These are phyloP conservation scores for Eupithecia vulgata DNA, from an alignment of 2,888 invertebrate genomes.

Conservation along the genomic window DNA sequence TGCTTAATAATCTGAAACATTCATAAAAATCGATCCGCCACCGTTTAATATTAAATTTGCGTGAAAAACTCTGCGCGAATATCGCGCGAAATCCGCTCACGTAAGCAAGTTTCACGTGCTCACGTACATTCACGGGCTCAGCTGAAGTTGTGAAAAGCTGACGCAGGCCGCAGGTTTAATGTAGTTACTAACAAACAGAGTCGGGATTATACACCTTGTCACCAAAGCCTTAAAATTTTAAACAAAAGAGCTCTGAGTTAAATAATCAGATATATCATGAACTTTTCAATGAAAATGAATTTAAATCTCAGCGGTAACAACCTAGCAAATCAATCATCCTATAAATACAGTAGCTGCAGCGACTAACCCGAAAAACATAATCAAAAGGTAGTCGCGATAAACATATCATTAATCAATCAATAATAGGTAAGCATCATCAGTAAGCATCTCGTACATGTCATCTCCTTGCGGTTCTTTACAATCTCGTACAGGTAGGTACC, in stretches of 20 bases:
- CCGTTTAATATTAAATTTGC: background rate
- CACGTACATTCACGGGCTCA: background rate
- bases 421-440: no score
- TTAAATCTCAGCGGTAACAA: background rate
- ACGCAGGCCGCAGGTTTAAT: constrained; percentile 5
- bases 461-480: no score
- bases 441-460: background rate
- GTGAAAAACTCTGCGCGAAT: background rate
- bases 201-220: background rate
- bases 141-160: background rate
- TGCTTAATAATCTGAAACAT: background rate
- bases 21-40: background rate
- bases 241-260: background rate
- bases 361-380: background rate
- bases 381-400: background rate
- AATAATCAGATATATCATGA: background rate
- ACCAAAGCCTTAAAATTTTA: background rate
- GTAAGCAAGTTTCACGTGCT: background rate
- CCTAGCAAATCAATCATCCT: background rate
- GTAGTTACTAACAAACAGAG: constrained; percentile 1
- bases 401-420: no score
- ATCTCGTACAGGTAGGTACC: background rate
- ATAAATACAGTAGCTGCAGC: background rate
- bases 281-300: background rate
- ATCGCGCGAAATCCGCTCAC: background rate